Percentiles rank a stretch among this genome's conserved stretches.
phyloP scores from a whole-genome alignment of 2,888 invertebrate genomes.

The Acanthosepion esculentum region DNA sequence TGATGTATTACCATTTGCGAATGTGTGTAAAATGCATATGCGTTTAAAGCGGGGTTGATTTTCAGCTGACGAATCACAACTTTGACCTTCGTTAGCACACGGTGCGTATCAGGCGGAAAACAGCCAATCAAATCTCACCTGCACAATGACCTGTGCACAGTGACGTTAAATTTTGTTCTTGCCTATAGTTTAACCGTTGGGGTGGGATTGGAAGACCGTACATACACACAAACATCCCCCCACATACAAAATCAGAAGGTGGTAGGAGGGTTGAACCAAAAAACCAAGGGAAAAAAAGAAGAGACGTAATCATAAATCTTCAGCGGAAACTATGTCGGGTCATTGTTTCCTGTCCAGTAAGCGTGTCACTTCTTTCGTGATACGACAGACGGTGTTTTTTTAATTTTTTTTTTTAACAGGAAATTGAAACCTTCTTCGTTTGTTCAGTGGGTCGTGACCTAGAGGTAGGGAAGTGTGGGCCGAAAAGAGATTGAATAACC shows the following conservation, averaged over 20 bases:
- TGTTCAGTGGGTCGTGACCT: neutral
- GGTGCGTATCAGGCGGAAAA: neutral
- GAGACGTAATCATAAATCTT: neutral
- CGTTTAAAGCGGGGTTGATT: neutral
- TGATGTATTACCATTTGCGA: neutral
- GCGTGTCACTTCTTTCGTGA: neutral
- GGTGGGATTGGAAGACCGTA: neutral
- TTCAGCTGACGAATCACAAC: neutral
- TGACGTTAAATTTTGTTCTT: neutral
- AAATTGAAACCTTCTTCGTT: neutral
- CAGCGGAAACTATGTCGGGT: neutral
- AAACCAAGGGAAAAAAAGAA: neutral
- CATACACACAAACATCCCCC: too few relatives aligned
- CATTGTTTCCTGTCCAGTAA: neutral
- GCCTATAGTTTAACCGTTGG: neutral
- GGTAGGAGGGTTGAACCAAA: too few relatives aligned
- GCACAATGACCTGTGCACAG: neutral
- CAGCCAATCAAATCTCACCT: neutral
- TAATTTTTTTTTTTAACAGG: neutral
- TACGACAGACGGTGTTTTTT: neutral
- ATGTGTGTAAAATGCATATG: neutral
- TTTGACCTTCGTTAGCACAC: neutral
- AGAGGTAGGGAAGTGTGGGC: neutral
- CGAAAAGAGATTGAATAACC: neutral
- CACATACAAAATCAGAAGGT: too few relatives aligned